These are phyloP conservation scores for Coregonus suidteri DNA, from an alignment of 2,797 vertebrate species.

Conservation along the genomic window DNA sequence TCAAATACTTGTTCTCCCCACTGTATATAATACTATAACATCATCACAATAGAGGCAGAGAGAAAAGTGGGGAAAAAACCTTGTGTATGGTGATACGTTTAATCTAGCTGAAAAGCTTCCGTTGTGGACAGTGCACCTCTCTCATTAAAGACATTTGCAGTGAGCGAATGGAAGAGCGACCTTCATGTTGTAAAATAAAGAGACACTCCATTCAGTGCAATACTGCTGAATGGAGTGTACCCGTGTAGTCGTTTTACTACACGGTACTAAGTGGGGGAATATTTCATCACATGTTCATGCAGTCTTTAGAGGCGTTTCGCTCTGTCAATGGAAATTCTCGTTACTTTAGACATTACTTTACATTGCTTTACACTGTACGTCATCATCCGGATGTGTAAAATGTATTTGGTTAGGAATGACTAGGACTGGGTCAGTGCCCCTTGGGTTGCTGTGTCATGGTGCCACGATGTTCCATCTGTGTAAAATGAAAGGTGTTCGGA, in stretches of 20 bases:
- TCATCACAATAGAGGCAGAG: conserved; percentile 59
- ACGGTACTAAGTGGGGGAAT: conserved; percentile 49
- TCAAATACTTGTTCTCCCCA: no score
- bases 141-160: conserved; percentile 73
- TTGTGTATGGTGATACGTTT: conserved; percentile 70
- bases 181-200: conserved; percentile 73
- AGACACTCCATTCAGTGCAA: no score
- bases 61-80: background rate
- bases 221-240: conserved; percentile 46
- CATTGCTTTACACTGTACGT: background rate
- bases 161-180: conserved; percentile 39
- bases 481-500: conserved; percentile 55
- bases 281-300: conserved; percentile 40
- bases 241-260: conserved; percentile 49
- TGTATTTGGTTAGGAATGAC: conserved; percentile 46
- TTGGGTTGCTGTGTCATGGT: conserved; percentile 47
- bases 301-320: background rate
- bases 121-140: conserved; percentile 62
- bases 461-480: conserved; percentile 75
- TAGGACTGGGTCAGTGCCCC: conserved; percentile 53
- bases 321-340: conserved; percentile 8
- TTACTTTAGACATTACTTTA: background rate
- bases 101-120: conserved; percentile 69
- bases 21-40: no score
- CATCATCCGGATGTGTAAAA: conserved; percentile 8